These are phyloP conservation scores for Macroglossus sobrinus DNA, from an alignment of 2,113 vertebrate genomes.

Conservation along the genomic window DNA sequence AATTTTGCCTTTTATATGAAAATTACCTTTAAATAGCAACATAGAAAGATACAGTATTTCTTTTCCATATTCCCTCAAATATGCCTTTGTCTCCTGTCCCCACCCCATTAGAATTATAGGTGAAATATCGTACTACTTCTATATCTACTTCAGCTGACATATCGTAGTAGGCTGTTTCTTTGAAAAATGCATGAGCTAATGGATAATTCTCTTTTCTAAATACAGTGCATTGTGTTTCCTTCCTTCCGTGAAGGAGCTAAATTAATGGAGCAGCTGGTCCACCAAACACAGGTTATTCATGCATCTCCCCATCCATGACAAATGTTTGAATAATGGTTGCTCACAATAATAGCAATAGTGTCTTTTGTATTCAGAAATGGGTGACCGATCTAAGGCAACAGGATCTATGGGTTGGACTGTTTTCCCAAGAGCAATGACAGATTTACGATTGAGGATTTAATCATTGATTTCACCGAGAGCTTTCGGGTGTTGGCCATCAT, in stretches of 20 bases:
- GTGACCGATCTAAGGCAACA: neutral
- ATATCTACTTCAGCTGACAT: neutral
- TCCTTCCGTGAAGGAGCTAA: neutral
- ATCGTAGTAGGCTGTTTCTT: neutral
- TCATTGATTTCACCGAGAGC: neutral
- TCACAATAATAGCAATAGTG: neutral
- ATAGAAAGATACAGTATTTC: neutral
- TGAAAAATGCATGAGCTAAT: slow-evolving; percentile 49
- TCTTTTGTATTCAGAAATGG: neutral
- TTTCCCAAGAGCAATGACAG: neutral
- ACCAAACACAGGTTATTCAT: neutral
- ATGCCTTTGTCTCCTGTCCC: slow-evolving; percentile 27
- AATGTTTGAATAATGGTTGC: neutral
- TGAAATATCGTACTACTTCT: too few relatives aligned
- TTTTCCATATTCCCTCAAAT: slow-evolving; percentile 48
- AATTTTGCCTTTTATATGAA: slow-evolving; percentile 4
- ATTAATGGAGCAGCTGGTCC: neutral
- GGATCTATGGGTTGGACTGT: neutral
- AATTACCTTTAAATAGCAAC: slow-evolving; percentile 53
- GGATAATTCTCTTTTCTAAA: slow-evolving; percentile 15
- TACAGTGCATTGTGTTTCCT: neutral
- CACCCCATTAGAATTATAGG: neutral
- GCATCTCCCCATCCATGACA: neutral
- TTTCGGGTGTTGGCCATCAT: neutral
- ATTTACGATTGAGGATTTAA: neutral